phyloP scores from a whole-genome alignment of 2,888 invertebrate genomes.

The Plusia festucae region DNA sequence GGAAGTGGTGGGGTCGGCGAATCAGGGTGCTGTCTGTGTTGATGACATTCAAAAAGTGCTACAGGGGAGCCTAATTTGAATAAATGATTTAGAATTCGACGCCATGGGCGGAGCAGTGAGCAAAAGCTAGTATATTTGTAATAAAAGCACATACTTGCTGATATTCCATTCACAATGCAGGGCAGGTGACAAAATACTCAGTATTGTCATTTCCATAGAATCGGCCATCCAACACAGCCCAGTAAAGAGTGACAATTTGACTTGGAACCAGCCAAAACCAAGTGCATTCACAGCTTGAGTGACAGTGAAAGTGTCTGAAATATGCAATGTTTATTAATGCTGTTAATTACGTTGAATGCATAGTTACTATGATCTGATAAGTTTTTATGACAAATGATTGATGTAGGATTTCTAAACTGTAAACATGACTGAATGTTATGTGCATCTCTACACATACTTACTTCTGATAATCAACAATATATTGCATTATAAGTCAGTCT shows the following conservation, averaged over 20 bases:
- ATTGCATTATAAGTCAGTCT: neutral
- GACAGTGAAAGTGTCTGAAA: conserved; percentile 95
- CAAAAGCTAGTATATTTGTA: neutral
- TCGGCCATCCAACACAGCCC: conserved; percentile 99
- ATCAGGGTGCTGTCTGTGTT: too few relatives aligned
- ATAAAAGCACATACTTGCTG: conserved; percentile 84
- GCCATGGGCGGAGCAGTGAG: too few relatives aligned
- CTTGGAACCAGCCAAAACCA: conserved; percentile 97
- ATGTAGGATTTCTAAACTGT: conserved; percentile 41
- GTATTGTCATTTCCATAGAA: conserved; percentile 99
- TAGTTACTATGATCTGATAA: conserved; percentile 11
- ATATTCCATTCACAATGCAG: conserved; percentile 98
- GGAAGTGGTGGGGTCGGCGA: too few relatives aligned
- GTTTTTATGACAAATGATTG: conserved; percentile 35
- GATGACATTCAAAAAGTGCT: too few relatives aligned
- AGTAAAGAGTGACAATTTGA: conserved; percentile 95
- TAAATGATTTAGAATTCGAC: too few relatives aligned
- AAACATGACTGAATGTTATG: conserved; percentile 19
- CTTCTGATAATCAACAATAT: neutral
- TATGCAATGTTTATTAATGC: conserved; percentile 23
- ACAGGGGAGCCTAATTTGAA: too few relatives aligned
- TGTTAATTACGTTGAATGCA: neutral
- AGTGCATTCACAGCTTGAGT: conserved; percentile 96
- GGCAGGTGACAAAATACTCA: conserved; percentile 97
- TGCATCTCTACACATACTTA: conserved; percentile 3